These are phyloP conservation scores for Drosophila kikkawai DNA, from an alignment of 1,140 invertebrate species.

Conservation along the genomic window DNA sequence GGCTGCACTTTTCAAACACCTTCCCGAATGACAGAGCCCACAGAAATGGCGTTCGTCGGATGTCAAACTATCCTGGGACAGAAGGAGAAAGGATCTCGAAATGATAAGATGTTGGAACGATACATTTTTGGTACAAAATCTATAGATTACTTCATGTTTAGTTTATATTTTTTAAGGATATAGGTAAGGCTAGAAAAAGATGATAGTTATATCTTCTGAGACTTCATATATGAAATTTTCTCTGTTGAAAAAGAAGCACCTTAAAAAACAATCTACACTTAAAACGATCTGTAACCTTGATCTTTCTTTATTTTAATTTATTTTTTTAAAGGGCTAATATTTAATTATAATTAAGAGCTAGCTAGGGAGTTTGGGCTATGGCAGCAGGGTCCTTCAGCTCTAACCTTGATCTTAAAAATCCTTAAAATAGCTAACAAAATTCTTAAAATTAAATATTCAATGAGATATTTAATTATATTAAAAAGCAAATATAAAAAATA, in stretches of 20 bases:
- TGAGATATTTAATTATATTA: neutral
- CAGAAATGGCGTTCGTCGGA: constrained; percentile 57
- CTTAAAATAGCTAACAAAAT: neutral
- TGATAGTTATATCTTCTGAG: too few relatives aligned
- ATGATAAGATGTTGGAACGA: neutral
- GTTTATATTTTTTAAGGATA: neutral
- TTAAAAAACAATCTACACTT: too few relatives aligned
- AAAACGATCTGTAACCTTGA: too few relatives aligned
- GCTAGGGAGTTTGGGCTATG: too few relatives aligned
- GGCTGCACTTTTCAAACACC: constrained; percentile 73
- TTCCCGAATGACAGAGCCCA: constrained; percentile 38
- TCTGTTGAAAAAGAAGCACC: too few relatives aligned
- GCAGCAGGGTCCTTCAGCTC: too few relatives aligned
- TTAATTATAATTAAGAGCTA: too few relatives aligned
- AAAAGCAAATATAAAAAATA: neutral
- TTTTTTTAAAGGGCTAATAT: too few relatives aligned
- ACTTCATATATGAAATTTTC: too few relatives aligned
- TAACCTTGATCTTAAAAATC: too few relatives aligned
- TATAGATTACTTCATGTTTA: too few relatives aligned
- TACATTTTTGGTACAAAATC: neutral
- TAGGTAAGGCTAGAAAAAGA: neutral
- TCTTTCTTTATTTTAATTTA: too few relatives aligned
- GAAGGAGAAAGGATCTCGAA: constrained; percentile 23
- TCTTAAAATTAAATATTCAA: neutral
- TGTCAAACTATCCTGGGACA: constrained; percentile 38